phyloP scores from a whole-genome alignment of 1,140 invertebrate species.

The Leucophenga varia region DNA sequence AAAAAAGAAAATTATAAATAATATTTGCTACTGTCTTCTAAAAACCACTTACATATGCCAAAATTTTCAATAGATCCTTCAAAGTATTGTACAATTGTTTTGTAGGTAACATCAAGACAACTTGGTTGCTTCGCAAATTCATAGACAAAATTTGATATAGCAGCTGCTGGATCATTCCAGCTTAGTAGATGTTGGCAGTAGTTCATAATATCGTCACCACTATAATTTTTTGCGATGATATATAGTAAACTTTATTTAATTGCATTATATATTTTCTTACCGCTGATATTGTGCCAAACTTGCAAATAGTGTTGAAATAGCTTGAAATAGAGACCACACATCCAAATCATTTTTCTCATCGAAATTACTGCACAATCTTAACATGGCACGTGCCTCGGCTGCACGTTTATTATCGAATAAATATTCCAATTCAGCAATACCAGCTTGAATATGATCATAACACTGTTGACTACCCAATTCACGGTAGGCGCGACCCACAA shows the following conservation, averaged over 20 bases:
- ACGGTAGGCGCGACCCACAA: conserved; percentile 25
- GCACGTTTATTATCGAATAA: conserved; percentile 29
- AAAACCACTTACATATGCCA: conserved; percentile 7
- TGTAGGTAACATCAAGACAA: conserved; percentile 14
- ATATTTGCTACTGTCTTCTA: background rate
- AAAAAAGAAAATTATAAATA: too few species aligned
- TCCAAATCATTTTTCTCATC: conserved; percentile 47
- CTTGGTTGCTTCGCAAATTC: background rate
- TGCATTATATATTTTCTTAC: conserved; percentile 10
- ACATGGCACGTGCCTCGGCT: conserved; percentile 23
- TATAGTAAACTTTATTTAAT: background rate
- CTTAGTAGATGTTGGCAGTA: conserved; percentile 5
- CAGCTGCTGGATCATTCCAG: conserved; percentile 6
- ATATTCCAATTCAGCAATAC: conserved; percentile 55
- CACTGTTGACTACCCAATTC: conserved; percentile 51
- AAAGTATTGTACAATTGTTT: conserved; percentile 3
- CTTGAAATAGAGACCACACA: conserved; percentile 40
- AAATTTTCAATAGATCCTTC: conserved; percentile 3
- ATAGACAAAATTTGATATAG: conserved; percentile 7
- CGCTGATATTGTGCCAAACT: conserved; percentile 40
- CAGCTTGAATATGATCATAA: conserved; percentile 54
- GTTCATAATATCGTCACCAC: conserved; percentile 11
- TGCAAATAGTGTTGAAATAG: conserved; percentile 44
- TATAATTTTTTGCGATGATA: background rate
- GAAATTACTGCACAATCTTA: conserved; percentile 46